Base-by-base conservation (phyloP, 2,888 invertebrate species). In the Lepeophtheirus nordmannii region DNA sequence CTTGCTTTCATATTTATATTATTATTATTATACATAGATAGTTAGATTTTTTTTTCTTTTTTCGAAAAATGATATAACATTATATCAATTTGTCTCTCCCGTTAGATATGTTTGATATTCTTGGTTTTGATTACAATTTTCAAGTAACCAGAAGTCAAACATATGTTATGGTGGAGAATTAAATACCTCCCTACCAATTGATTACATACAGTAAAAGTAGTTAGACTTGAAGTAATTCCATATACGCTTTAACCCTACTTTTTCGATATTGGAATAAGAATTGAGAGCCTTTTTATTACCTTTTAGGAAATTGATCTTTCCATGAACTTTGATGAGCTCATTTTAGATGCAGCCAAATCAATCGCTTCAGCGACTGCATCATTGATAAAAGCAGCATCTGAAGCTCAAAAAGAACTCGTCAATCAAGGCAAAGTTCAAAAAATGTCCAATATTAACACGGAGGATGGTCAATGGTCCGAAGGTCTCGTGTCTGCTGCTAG, bases 91-190 rank as follows among this genome's bases (percentile, higher is more conserved):
- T 37, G 37, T 20, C 46, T 23, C 65, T 71, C 71, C 85, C 80
- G 83, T 87, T 79, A 94, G 96, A 97, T 97, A 97, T 97, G 97
- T 97, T 97, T 97, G 96, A 94, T 97, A 97, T 96, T 96, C 96
- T 97, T 97, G 97, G 96, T 97, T 94, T 92, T 89, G 81, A 65
- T 39, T n/a, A 65, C 60, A 56, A 76, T 74, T 79, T 79, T 72
- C 74, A 75, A 81, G 85, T 91, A 89, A 91, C 94, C 94, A 85
- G 89, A 89, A 92, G 89, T 92, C 92, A 91, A 90, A 94, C 96
- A 93, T 97, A 94, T 96, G 89, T 87, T 85, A 85, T 20, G 57
- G 64, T 30, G 53, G 53, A 30, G 20, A 14, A 22, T 39, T 20
- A 39, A 61, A 5, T 61, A 5, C 14, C 1, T 23, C 5, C 61